phyloP scores from a whole-genome alignment of 53 echinoderm and acorn worm species.

The Apostichopus leukothele region DNA sequence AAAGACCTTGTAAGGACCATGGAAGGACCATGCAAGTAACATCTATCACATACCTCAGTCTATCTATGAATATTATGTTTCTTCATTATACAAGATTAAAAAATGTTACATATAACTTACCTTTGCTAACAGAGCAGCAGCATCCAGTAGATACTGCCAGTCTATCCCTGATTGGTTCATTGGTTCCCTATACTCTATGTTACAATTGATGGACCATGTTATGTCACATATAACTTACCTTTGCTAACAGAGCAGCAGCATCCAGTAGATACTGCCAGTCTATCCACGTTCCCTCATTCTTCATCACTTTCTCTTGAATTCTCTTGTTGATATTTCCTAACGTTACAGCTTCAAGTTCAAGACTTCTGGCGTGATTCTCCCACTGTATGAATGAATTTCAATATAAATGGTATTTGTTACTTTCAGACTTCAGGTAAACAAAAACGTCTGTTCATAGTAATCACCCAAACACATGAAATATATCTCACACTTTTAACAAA shows the following conservation, averaged over 20 bases:
- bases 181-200: no score
- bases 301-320: slow-evolving; percentile 97
- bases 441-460: no score
- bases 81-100: no score
- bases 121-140: slow-evolving; percentile 89
- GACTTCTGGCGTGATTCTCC: slow-evolving; percentile 98
- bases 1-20: no score
- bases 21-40: no score
- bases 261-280: slow-evolving; percentile 98
- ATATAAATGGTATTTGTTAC: background rate
- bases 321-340: slow-evolving; percentile 88
- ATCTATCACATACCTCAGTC: no score
- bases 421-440: no score
- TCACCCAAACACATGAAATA: no score
- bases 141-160: slow-evolving; percentile 96
- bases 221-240: slow-evolving; percentile 55
- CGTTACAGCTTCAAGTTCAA: slow-evolving; percentile 80
- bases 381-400: slow-evolving; percentile 57
- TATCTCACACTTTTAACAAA: no score
- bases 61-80: no score
- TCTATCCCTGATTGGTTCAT: slow-evolving; percentile 65
- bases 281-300: slow-evolving; percentile 95
- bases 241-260: slow-evolving; percentile 88
- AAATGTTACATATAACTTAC: slow-evolving; percentile 42
- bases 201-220: no score